Conservation (phyloP, 2,113 vertebrate genomes). For the Saimiri boliviensis region DNA sequence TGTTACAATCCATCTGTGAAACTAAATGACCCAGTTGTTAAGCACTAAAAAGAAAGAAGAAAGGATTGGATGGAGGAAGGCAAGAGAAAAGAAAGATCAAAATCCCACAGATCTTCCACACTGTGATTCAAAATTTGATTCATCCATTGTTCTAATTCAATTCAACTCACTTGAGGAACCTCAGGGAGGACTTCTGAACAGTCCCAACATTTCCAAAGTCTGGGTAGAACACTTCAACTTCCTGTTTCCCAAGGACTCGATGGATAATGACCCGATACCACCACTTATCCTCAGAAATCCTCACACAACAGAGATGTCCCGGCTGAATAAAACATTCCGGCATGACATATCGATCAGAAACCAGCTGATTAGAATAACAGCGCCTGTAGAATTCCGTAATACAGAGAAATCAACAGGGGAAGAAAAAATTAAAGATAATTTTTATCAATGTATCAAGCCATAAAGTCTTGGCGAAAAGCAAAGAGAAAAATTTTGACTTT, state of each 20-base stretch:
- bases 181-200: constrained; percentile 86
- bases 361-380: constrained; percentile 88
- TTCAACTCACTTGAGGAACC: constrained; percentile 93
- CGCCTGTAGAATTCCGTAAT: constrained; percentile 81
- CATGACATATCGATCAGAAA: constrained; percentile 90
- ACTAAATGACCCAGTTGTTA: not conserved
- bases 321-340: constrained; percentile 85
- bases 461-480: constrained; percentile 12
- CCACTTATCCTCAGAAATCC: constrained; percentile 86
- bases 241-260: constrained; percentile 82
- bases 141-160: not conserved
- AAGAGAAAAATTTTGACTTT: not conserved
- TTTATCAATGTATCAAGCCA: not conserved
- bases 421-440: constrained; percentile 10
- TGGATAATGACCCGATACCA: constrained; percentile 95
- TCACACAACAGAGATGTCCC: constrained; percentile 93
- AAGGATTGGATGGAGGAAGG: not conserved
- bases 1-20: not conserved
- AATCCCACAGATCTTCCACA: not conserved
- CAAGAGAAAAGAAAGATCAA: not conserved
- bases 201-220: constrained; percentile 89
- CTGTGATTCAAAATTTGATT: not conserved
- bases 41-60: not conserved
- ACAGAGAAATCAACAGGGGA: not conserved
- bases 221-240: constrained; percentile 92